Evolutionary conservation across 2,888 invertebrate genomes (phyloP), one percentile per base, ranked within the genome.

Genomic region (Volucella inflata): DNA sequence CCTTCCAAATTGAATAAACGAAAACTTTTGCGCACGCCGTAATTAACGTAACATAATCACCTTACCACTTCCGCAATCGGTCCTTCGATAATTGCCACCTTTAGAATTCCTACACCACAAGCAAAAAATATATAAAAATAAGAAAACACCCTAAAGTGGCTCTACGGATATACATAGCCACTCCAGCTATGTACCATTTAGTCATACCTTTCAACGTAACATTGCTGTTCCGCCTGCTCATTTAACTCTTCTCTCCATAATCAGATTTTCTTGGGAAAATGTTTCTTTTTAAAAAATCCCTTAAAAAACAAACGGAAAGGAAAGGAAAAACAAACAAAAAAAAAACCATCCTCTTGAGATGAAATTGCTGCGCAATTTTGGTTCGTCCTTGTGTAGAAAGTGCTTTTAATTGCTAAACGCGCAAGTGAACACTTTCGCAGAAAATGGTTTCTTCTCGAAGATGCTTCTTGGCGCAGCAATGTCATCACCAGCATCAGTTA

Each of bases 41-140:
- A 84, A 74, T 84, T 84, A 84, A 74, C 74, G 79, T 79, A 84
- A 68, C 55, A 64, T 74, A 84, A 84, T 84, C 79, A 75, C 74
- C 68, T 79, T 68, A 81, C 76, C 70, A 81, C 64, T 75, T 79
- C 79, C 74, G 79, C 79, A 74, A 75, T 79, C 68, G 74, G 74
- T 64, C 75, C 36, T 65, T 70, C 59, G 53, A 64, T 79, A 79
- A 84, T 79, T 84, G 74, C 83, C 83, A 70, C 74, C 78, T 83
- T 79, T 57, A 36, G 51, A 67, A 53, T 40, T 55, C 68, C 42
- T 44, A 17, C 21, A 48, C 30, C 30, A 30, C 30, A 4, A 30
- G 30, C 4, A 30, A 3, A 30, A 21, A 21, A 21, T n/a, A n/a
- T n/a, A n/a, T n/a, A 30, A 30, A 30, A 30, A 30, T 30, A 30